phyloP scores from a whole-genome alignment of 2,797 vertebrate species.

The Distichodus sexfasciatus region DNA sequence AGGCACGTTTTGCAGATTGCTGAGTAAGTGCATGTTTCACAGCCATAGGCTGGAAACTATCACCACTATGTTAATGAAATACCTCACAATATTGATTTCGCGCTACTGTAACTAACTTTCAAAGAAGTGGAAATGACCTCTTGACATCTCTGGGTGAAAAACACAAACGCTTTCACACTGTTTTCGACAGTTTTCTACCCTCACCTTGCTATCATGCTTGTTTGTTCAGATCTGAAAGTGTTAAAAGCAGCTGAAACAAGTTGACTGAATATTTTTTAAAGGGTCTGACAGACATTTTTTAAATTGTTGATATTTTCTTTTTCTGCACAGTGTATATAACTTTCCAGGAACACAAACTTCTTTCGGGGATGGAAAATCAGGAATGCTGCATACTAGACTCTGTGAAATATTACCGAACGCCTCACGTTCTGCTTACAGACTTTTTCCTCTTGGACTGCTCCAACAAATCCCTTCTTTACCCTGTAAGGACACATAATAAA shows the following conservation, averaged over 20 bases:
- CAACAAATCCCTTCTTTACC: constrained; percentile 39
- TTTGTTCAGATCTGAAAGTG: too few relatives aligned
- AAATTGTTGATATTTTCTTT: background rate
- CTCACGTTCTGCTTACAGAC: background rate
- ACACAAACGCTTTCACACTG: background rate
- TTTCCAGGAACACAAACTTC: background rate
- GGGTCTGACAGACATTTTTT: too few relatives aligned
- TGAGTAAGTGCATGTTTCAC: constrained; percentile 15
- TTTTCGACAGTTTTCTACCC: too few relatives aligned
- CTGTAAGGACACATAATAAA: constrained; percentile 62
- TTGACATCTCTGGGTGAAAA: background rate
- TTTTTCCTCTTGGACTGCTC: background rate
- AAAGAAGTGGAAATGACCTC: background rate
- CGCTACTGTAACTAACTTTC: background rate
- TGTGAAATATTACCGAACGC: constrained; percentile 1
- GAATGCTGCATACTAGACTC: background rate
- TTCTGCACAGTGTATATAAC: background rate
- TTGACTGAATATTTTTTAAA: too few relatives aligned
- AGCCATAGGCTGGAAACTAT: constrained; percentile 37
- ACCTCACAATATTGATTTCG: constrained; percentile 40
- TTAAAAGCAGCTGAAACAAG: too few relatives aligned
- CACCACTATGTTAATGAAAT: constrained; percentile 66
- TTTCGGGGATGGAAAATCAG: background rate
- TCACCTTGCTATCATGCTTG: too few relatives aligned
- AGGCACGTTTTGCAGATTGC: constrained; percentile 48